These are phyloP conservation scores for Caradrina kadenii DNA, from an alignment of 2,888 invertebrate species.

Conservation along the genomic window DNA sequence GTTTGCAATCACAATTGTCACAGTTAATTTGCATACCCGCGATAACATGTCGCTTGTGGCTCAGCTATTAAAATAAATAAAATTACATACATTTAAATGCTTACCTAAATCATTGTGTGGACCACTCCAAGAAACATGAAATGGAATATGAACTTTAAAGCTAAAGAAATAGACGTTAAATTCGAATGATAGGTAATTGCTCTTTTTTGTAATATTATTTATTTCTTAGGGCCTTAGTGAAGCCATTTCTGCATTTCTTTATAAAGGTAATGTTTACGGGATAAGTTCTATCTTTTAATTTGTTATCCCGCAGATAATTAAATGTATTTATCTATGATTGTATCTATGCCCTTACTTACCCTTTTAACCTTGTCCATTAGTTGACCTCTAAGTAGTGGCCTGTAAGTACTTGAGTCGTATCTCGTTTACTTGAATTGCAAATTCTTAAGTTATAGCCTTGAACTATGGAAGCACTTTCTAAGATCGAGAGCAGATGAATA, in stretches of 20 bases:
- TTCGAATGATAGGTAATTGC: slow-evolving; percentile 18
- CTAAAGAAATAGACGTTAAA: slow-evolving; percentile 20
- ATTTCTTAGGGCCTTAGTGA: slow-evolving; percentile 17
- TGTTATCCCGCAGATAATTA: slow-evolving; percentile 18
- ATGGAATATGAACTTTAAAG: slow-evolving; percentile 22
- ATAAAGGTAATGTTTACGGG: neutral
- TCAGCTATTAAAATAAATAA: slow-evolving; percentile 75
- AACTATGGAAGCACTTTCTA: slow-evolving; percentile 9
- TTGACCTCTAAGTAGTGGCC: slow-evolving; percentile 15
- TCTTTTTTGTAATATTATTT: slow-evolving; percentile 14
- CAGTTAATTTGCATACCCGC: slow-evolving; percentile 85
- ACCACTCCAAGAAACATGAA: slow-evolving; percentile 7
- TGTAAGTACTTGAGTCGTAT: slow-evolving; percentile 16
- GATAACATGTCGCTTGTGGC: slow-evolving; percentile 78
- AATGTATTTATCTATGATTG: slow-evolving; percentile 44
- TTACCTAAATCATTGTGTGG: slow-evolving; percentile 60
- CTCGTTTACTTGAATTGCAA: slow-evolving; percentile 26
- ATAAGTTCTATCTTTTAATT: neutral
- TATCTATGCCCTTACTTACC: slow-evolving; percentile 10
- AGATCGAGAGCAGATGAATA: neutral
- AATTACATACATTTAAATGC: slow-evolving; percentile 73
- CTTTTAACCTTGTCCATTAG: slow-evolving; percentile 38
- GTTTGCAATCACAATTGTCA: slow-evolving; percentile 85
- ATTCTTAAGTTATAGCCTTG: slow-evolving; percentile 22
- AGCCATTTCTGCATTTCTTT: slow-evolving; percentile 13